phyloP scores from a whole-genome alignment of 2,888 invertebrate species.

The Andrena fulva region DNA sequence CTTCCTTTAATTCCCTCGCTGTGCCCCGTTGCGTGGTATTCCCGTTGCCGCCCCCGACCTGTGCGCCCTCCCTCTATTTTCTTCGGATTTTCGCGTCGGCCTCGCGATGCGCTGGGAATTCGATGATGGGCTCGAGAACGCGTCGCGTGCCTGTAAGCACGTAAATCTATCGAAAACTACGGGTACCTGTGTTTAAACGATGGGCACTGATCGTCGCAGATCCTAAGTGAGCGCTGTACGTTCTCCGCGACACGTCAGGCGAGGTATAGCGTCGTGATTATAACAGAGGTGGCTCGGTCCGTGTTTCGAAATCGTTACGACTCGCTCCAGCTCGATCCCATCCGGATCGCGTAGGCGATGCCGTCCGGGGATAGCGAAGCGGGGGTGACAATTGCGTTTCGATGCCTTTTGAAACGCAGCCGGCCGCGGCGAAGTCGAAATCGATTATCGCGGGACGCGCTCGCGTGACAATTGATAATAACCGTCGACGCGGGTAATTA shows the following conservation, averaged over 20 bases:
- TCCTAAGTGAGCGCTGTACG: no score
- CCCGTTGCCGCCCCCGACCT: constrained; percentile 32
- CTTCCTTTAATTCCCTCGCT: constrained; percentile 43
- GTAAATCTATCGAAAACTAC: neutral
- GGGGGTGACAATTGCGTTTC: constrained; percentile 43
- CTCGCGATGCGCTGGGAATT: constrained; percentile 69
- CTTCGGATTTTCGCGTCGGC: constrained; percentile 74
- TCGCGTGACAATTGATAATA: constrained; percentile 75
- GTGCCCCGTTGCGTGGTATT: constrained; percentile 31
- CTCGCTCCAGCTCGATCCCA: neutral
- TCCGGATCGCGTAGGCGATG: constrained; percentile 1
- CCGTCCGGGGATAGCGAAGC: constrained; percentile 16
- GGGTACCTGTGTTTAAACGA: no score
- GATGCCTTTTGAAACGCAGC: constrained; percentile 40
- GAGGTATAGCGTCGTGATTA: neutral
- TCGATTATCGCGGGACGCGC: constrained; percentile 68
- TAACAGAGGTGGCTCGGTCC: neutral
- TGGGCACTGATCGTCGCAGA: no score
- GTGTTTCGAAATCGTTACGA: constrained; percentile 12
- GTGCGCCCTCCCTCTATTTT: constrained; percentile 70
- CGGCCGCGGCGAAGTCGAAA: constrained; percentile 64
- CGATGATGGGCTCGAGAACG: constrained; percentile 57
- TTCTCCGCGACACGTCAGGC: neutral
- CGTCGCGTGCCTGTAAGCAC: constrained; percentile 61
- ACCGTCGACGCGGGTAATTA: constrained; percentile 72